A percentile compares a stretch with the other conserved stretches of the same genome.
Evolutionary conservation across 2,113 vertebrate genomes (phyloP).

Genomic region (Lycaon pictus): DNA sequence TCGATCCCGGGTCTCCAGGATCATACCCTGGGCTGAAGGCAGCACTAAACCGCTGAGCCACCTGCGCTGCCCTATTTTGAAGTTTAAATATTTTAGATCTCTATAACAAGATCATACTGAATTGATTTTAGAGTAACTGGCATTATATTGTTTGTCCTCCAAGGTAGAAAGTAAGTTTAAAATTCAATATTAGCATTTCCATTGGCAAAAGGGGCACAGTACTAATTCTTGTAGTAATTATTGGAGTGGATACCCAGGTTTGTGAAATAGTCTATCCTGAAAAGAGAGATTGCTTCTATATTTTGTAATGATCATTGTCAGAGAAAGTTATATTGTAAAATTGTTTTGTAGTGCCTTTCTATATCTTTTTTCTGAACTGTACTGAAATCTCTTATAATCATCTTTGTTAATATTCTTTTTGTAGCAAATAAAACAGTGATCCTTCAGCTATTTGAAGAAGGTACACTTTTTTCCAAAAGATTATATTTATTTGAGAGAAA

Average conservation of each 20-base stretch:
- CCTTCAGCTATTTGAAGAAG: constrained; percentile 26
- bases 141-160: constrained; percentile 12
- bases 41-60: no score
- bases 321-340: constrained; percentile 29
- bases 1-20: no score
- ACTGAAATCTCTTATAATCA: constrained; percentile 28
- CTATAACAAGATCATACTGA: not conserved
- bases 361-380: not conserved
- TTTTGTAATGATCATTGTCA: constrained; percentile 33
- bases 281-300: constrained; percentile 55
- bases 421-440: constrained; percentile 39
- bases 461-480: not conserved
- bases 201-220: constrained; percentile 13
- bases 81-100: constrained; percentile 51
- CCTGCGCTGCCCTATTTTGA: not conserved
- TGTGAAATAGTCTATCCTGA: not conserved
- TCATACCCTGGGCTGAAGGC: no score
- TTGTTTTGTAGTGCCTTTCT: constrained; percentile 29
- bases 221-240: not conserved
- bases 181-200: constrained; percentile 28
- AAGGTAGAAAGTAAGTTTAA: constrained; percentile 50
- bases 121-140: constrained; percentile 36
- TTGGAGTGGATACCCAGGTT: not conserved
- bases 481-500: not conserved
- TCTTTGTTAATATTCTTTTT: constrained; percentile 49